Base-by-base conservation (phyloP, 2,113 vertebrate genomes). In the Atractosteus spatula region DNA sequence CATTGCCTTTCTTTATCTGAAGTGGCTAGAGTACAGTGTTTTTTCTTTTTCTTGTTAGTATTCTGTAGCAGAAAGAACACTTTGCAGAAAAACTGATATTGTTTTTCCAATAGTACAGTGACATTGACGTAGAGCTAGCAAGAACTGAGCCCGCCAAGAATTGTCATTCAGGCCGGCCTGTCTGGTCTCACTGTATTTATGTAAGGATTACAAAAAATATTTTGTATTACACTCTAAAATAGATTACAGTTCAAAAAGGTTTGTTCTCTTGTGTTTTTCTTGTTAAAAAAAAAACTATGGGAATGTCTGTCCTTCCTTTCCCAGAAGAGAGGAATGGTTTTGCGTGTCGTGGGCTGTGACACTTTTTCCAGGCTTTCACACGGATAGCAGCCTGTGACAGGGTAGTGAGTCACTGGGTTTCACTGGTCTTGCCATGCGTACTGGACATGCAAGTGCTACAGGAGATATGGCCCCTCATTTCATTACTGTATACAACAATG, bases 251-350 rank as follows among this genome's bases (percentile, higher is more conserved):
- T 41, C 8, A n/a, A 41, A 47, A n/a, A 59, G 69, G 43, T 70
- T 44, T 41, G 62, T 73, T 62, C 70, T 69, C 45, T 77, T 54
- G 42, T 76, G 64, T 61, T 2, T 70, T 59, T 59, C 67, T 72
- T 14, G 71, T 66, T 13, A 29, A 29, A 29, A 29, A 29, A 29
- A 44, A 11, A 77, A 71, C 64, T 86, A 86, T 89, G 88, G 87
- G 86, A 90, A 90, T 86, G 75, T 59, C 74, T 85, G 29, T 29
- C 29, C 29, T 29, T 88, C 80, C 64, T 79, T 89, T 91, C 87
- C 84, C 90, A 90, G 81, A 82, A 80, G 62, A 75, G 71, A 80
- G 70, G 62, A 51, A 66, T 4, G 41, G 7, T 29, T 55, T 63
- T 76, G 66, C 62, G 70, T 67, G 70, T 11, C n/a, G 13, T n/a